Conservation (phyloP, 2,113 vertebrate species). For the Gavialis gangeticus region DNA sequence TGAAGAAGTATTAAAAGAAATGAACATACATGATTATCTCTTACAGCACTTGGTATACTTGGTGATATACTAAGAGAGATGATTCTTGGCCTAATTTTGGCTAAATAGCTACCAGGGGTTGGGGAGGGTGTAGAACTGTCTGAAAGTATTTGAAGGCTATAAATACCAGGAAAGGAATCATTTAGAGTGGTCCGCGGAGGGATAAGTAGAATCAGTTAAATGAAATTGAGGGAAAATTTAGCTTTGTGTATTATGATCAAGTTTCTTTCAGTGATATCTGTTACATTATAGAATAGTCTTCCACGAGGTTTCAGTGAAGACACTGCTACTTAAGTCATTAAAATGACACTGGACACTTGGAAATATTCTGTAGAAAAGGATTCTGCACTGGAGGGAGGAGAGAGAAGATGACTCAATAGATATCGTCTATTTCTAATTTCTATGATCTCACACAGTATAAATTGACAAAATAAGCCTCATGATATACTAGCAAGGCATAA, state of each 20-base stretch:
- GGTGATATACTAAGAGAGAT: constrained; percentile 49
- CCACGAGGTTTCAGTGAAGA: constrained; percentile 3
- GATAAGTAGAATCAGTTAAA: constrained; percentile 57
- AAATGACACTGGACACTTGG: background rate
- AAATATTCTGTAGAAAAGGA: background rate
- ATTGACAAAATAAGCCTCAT: constrained; percentile 51
- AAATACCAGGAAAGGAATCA: constrained; percentile 51
- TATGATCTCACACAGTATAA: constrained; percentile 29
- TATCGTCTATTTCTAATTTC: constrained; percentile 42
- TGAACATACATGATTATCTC: constrained; percentile 61
- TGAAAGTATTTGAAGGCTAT: constrained; percentile 56
- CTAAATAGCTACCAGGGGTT: constrained; percentile 59
- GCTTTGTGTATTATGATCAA: constrained; percentile 16
- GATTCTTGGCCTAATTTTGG: constrained; percentile 55
- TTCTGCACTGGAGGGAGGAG: background rate
- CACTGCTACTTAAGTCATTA: background rate
- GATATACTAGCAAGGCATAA: constrained; percentile 49
- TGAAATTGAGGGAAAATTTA: constrained; percentile 27
- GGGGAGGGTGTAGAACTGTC: constrained; percentile 34
- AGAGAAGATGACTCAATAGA: constrained; percentile 25
- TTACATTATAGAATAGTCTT: background rate
- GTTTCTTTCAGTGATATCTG: background rate
- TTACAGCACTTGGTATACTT: constrained; percentile 45
- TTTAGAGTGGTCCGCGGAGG: constrained; percentile 41
- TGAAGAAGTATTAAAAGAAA: constrained; percentile 70